phyloP scores from a whole-genome alignment of 1,140 invertebrate genomes.

The Coenobita brevimanus region DNA sequence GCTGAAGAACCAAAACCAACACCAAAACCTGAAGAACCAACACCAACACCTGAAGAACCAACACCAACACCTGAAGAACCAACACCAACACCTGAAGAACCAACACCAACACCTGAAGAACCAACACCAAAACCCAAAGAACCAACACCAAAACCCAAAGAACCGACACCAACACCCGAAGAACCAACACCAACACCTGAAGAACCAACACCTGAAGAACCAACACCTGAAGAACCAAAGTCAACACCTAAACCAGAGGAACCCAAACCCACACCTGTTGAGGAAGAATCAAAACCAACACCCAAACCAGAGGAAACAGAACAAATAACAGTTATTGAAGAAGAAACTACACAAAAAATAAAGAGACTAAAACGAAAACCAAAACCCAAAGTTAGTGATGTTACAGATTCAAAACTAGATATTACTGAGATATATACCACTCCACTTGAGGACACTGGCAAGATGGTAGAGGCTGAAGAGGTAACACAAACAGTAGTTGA shows the following conservation, averaged over 20 bases:
- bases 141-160: background rate
- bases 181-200: background rate
- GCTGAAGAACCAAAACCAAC: conserved; percentile 19
- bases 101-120: background rate
- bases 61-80: conserved; percentile 15
- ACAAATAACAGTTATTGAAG: background rate
- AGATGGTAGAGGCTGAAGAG: too few relatives aligned
- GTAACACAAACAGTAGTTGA: too few relatives aligned
- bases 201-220: too few relatives aligned
- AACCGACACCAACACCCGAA: background rate
- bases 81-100: conserved; percentile 3
- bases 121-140: conserved; percentile 18
- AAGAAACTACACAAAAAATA: too few relatives aligned
- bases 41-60: too few relatives aligned
- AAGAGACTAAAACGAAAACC: conserved; percentile 35
- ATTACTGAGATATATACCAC: conserved; percentile 2
- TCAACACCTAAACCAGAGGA: background rate
- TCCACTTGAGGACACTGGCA: too few relatives aligned
- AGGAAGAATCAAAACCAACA: conserved; percentile 19
- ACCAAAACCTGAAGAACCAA: conserved; percentile 16
- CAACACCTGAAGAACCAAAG: background rate
- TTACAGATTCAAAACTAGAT: too few relatives aligned
- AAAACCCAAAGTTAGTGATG: background rate
- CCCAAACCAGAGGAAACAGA: background rate
- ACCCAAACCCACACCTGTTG: background rate